These are phyloP conservation scores for Chionomys nivalis DNA, from an alignment of 2,113 vertebrate species.

Conservation along the genomic window DNA sequence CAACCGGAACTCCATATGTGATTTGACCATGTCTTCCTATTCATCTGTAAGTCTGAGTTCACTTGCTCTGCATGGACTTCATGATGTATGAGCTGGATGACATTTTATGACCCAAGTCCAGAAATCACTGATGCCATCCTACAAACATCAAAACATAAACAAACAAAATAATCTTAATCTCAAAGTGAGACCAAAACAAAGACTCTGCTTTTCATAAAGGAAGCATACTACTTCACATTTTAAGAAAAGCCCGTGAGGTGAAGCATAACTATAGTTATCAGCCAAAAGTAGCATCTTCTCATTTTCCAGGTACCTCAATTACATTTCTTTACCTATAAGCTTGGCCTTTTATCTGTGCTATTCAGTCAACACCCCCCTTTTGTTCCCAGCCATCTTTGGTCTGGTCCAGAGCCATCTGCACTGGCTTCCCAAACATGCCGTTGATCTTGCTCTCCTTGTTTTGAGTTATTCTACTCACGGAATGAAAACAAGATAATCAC, in stretches of 20 bases:
- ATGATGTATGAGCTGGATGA: neutral
- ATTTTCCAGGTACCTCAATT: neutral
- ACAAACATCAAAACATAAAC: neutral
- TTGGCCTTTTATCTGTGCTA: neutral
- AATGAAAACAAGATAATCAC: neutral
- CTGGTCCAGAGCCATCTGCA: neutral
- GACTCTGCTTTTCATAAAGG: neutral
- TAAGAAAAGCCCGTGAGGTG: neutral
- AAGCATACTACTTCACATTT: neutral
- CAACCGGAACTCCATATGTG: neutral
- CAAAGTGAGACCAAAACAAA: neutral
- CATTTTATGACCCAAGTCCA: neutral
- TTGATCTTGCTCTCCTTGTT: neutral
- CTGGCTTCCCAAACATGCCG: neutral
- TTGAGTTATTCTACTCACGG: neutral
- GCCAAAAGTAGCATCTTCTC: neutral
- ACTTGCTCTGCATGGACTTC: neutral
- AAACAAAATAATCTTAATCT: neutral
- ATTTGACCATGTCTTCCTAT: neutral
- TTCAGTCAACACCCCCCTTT: neutral
- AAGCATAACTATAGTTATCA: neutral
- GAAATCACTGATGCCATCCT: neutral
- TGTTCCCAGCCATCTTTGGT: neutral
- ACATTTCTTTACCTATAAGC: neutral
- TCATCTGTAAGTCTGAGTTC: neutral